Percentiles rank a stretch among this genome's conserved stretches.
phyloP scores from a whole-genome alignment of 2,113 vertebrate genomes.

The Gasterosteus aculeatus region DNA sequence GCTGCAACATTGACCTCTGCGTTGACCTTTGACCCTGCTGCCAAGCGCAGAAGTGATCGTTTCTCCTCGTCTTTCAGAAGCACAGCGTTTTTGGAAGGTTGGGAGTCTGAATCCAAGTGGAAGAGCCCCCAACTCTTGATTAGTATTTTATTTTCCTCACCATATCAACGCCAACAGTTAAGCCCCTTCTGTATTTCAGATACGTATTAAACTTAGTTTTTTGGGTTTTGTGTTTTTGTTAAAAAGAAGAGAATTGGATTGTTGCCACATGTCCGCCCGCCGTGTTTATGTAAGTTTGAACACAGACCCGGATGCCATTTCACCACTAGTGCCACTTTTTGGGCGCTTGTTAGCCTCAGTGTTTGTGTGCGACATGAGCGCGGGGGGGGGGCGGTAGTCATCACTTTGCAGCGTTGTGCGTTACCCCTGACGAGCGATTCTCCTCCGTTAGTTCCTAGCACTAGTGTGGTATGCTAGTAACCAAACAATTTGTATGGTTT shows the following conservation, averaged over 20 bases:
- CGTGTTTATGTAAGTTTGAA: conserved; percentile 36
- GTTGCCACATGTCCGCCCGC: conserved; percentile 65
- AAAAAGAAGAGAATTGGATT: conserved; percentile 43
- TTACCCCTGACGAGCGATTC: conserved; percentile 55
- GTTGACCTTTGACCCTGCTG: conserved; percentile 50
- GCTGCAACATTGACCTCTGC: conserved; percentile 79
- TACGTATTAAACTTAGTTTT: conserved; percentile 71
- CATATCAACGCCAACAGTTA: conserved; percentile 72
- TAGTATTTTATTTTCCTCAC: conserved; percentile 12
- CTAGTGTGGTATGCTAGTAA: conserved; percentile 77
- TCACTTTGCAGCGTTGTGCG: conserved; percentile 39
- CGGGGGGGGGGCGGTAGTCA: conserved; percentile 43
- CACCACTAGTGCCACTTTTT: conserved; percentile 70
- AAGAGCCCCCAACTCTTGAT: conserved; percentile 44
- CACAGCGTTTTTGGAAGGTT: conserved; percentile 69
- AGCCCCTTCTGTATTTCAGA: conserved; percentile 69
- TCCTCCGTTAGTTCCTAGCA: conserved; percentile 76
- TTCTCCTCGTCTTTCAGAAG: conserved; percentile 67
- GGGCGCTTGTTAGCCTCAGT: conserved; percentile 66
- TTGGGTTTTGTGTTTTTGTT: conserved; percentile 55
- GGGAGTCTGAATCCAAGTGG: conserved; percentile 46
- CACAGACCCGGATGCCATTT: conserved; percentile 56
- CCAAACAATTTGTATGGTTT: conserved; percentile 81
- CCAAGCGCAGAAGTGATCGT: conserved; percentile 49
- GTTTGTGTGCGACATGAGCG: conserved; percentile 58